Evolutionary conservation across 2,888 invertebrate species (phyloP), one percentile per base, ranked within the genome.

Genomic region (Sarcophaga subvicina): DNA sequence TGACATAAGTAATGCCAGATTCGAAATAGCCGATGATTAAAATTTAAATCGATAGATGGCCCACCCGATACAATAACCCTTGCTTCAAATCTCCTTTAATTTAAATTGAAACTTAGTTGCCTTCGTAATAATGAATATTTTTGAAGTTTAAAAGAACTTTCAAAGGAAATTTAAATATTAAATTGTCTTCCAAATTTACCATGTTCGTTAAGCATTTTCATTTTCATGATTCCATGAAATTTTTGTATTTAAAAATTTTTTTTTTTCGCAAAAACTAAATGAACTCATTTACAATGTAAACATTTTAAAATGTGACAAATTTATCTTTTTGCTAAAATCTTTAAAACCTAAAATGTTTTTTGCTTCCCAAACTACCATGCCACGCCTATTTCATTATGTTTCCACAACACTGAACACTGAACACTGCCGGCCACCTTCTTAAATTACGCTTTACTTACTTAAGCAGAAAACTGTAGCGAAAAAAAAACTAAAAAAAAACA

Each of bases 281-380:
- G 54, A 54, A 17, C 54, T 54, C 54, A 54, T 54, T 54, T 14
- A 54, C 12, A 54, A 54, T 54, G 54, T 54, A 17, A 54, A 54
- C 54, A 54, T 54, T 54, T 54, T 54, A 14, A 54, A 54, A 54
- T 12, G 75, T 64, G 27, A 84, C 73, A 79, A 37, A 70, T 75
- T 80, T 73, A 83, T 83, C 85, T 78, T 20, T 11, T 3, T 27
- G 27, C 22, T 47, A 22, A 69, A 45, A 86, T 86, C 83, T 76
- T 37, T 37, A 64, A 71, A 37, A 71, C 62, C 10, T 37, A 37
- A 45, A 54, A 20, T 45, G 45, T 60, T 67, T 77, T 82, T 66
- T 49, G 4, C 4, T 5, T 4, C 0, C 12, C 49, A 8, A 49
- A 49, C 49, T 49, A 54, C 54, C 54, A 54, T 4, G 54, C 54